These are phyloP conservation scores for Aldrovandia affinis DNA, from an alignment of 2,797 vertebrate species.

Conservation along the genomic window DNA sequence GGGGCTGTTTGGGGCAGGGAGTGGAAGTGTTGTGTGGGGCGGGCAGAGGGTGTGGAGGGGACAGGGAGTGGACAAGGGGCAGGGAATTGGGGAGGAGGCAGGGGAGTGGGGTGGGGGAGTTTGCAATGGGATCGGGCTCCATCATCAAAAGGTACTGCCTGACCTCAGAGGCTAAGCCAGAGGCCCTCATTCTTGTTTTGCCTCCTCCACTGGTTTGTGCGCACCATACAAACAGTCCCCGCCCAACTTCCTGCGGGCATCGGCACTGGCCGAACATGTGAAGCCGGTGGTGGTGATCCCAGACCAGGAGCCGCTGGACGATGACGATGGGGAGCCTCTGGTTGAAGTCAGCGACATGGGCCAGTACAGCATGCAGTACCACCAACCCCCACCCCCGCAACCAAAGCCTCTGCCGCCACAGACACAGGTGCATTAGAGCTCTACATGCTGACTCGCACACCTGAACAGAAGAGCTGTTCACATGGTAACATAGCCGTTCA, in stretches of 20 bases:
- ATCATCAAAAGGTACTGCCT: background rate
- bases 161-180: background rate
- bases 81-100: background rate
- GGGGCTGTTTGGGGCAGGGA: background rate
- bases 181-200: background rate
- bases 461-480: too few species aligned
- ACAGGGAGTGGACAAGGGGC: background rate
- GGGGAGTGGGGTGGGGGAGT: too few species aligned
- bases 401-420: background rate
- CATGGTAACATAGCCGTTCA: too few species aligned
- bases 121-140: background rate
- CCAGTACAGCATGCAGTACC: constrained; percentile 61
- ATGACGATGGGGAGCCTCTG: constrained; percentile 88
- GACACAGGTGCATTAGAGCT: background rate
- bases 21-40: background rate
- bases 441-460: too few species aligned
- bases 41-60: background rate
- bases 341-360: constrained; percentile 81
- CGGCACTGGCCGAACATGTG: constrained; percentile 91
- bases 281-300: constrained; percentile 96
- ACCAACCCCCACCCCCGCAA: constrained; percentile 58
- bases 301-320: constrained; percentile 79
- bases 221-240: constrained; percentile 72
- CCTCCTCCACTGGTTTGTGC: background rate
- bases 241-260: constrained; percentile 92